Evolutionary conservation across 2,113 vertebrate species (phyloP).

Genomic region (Clinocottus analis): DNA sequence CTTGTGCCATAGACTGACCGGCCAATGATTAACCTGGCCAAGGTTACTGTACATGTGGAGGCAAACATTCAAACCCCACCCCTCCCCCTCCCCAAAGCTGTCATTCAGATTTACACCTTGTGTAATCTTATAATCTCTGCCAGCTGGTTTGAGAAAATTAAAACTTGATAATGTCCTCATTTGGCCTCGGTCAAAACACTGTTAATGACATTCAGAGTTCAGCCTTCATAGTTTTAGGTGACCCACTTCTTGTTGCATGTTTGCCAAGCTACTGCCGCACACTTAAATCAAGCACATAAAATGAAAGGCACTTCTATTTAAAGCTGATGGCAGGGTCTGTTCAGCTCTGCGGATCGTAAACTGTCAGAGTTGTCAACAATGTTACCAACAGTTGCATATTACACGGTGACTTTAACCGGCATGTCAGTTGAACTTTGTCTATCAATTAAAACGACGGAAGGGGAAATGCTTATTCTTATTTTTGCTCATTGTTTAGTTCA

Average conservation of each 20-base stretch:
- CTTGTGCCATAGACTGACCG: constrained; percentile 37
- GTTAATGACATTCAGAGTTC: constrained; percentile 41
- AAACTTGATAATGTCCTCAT: constrained; percentile 49
- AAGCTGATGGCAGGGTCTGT: neutral
- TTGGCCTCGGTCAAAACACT: constrained; percentile 31
- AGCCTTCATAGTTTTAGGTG: neutral
- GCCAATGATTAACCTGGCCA: constrained; percentile 72
- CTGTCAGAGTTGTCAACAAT: neutral
- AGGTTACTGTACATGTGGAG: constrained; percentile 67
- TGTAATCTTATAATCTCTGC: constrained; percentile 36
- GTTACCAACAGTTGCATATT: neutral
- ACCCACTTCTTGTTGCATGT: constrained; percentile 34
- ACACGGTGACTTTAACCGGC: neutral
- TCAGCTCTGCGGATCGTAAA: neutral
- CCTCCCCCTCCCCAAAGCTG: constrained; percentile 72
- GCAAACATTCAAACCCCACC: constrained; percentile 56
- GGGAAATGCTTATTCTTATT: neutral
- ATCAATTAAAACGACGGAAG: neutral
- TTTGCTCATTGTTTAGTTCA: neutral
- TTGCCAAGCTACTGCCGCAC: constrained; percentile 7
- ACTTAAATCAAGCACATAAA: constrained; percentile 14
- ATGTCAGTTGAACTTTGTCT: neutral
- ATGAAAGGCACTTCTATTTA: constrained; percentile 5
- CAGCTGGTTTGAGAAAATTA: constrained; percentile 20
- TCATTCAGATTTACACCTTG: constrained; percentile 30